phyloP scores from a whole-genome alignment of 2,797 vertebrate species.

The Poeciliopsis presidionis region DNA sequence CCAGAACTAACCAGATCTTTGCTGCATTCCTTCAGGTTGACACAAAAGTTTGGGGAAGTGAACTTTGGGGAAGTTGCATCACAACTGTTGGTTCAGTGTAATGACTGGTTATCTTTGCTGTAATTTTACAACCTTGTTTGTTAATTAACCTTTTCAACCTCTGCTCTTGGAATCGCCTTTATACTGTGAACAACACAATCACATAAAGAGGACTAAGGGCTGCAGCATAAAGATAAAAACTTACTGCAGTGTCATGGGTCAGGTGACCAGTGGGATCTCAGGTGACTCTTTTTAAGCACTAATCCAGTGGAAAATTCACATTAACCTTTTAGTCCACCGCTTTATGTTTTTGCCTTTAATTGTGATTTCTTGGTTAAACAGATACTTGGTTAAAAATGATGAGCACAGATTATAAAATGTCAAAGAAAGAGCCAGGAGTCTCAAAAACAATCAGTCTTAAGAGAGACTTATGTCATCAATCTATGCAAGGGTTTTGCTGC shows the following conservation, averaged over 20 bases:
- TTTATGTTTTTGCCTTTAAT: not conserved
- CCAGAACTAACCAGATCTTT: slow-evolving; percentile 5
- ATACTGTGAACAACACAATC: not conserved
- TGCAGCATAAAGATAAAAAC: not conserved
- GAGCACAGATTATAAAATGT: not conserved
- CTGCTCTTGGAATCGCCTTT: not conserved
- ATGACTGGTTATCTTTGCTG: not conserved
- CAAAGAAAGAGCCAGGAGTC: not conserved
- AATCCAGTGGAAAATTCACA: not conserved
- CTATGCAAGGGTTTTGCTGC: not conserved
- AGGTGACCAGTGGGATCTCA: slow-evolving; percentile 13
- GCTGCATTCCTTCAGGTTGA: slow-evolving; percentile 16
- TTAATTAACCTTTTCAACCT: not conserved
- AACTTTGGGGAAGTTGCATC: slow-evolving; percentile 19
- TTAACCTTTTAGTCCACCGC: not conserved
- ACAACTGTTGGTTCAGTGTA: not conserved
- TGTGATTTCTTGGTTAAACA: not conserved
- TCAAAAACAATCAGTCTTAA: not conserved
- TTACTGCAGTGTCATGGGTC: not conserved
- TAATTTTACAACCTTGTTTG: slow-evolving; percentile 20
- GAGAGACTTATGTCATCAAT: not conserved
- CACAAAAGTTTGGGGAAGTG: not conserved
- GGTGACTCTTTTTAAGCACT: not conserved
- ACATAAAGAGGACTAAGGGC: not conserved
- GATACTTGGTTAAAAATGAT: not conserved